A percentile compares a stretch with the other conserved stretches of the same genome.
Evolutionary conservation across 1,140 invertebrate species (phyloP).

Genomic region (Caenorhabditis latens): DNA sequence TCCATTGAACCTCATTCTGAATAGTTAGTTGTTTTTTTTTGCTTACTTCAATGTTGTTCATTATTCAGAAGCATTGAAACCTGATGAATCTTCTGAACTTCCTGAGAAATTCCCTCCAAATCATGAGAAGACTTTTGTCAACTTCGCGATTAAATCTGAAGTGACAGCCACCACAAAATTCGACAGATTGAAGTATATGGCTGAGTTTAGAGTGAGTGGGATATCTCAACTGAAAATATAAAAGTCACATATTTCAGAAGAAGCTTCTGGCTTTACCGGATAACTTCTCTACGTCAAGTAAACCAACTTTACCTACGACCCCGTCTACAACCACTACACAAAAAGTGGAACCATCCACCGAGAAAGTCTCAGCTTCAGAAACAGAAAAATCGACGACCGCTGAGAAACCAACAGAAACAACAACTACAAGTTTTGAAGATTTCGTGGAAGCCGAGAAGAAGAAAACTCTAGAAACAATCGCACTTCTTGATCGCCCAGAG

Average conservation of each 20-base stretch:
- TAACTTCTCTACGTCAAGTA: not conserved
- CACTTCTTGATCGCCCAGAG: slow-evolving; percentile 17
- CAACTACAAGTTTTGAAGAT: not conserved
- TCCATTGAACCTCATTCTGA: slow-evolving; percentile 25
- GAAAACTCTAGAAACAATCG: slow-evolving; percentile 12
- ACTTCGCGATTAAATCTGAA: slow-evolving; percentile 53
- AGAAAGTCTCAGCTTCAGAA: not conserved
- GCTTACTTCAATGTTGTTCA: too few species aligned
- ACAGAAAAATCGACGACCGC: not conserved
- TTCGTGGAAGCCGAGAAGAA: slow-evolving; percentile 24
- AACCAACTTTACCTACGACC: not conserved
- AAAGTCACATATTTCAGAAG: not conserved
- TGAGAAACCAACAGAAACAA: not conserved
- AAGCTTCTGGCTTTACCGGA: slow-evolving; percentile 8
- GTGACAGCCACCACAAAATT: slow-evolving; percentile 40
- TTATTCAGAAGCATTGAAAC: slow-evolving; percentile 37
- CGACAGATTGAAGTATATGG: slow-evolving; percentile 58
- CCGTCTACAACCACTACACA: not conserved
- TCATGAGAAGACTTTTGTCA: slow-evolving; percentile 29
- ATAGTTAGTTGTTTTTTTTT: not conserved
- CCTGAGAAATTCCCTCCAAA: slow-evolving; percentile 23
- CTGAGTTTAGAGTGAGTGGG: slow-evolving; percentile 25
- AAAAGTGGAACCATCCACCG: not conserved
- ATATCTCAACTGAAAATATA: not conserved
- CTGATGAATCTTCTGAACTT: slow-evolving; percentile 33